Evolutionary conservation across 2,888 invertebrate genomes (phyloP), one percentile per base, ranked within the genome.

Genomic region (Nudaria mundana): DNA sequence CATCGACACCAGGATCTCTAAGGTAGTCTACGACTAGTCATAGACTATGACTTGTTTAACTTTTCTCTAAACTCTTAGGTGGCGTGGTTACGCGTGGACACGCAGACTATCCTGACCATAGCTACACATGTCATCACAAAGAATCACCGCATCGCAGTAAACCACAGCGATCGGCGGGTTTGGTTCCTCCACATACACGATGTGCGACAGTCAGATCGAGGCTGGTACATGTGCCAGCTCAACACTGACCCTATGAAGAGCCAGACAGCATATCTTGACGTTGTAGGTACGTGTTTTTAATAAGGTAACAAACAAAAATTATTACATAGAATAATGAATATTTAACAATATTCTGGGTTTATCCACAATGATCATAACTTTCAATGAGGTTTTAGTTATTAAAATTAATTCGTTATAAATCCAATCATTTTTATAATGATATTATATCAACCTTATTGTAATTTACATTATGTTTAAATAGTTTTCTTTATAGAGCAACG

Each of bases 211-310:
- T 91, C 93, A 0, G 97, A 97, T 83, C 91, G 94, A 10, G 95
- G 97, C 47, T 96, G 95, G 93, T 97, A 97, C 86, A 96, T 96
- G 96, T 97, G 97, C 76, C 96, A 97, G 89, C 95, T 97, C 56
- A 97, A 97, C 81, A 97, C 96, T 0, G 95, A 96, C 81, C 97
- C 97, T 0, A 97, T 97, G 97, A 96, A 96, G 76, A 95, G 94
- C 73, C 96, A 97, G 85, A 93, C 94, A 40, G 96, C 96, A 10
- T 95, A 94, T 76, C 87, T 97, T 58, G 94, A 96, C 73, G 96
- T 97, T 49, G 96, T 96, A 33, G 96, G 97, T 97, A 81, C 90
- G 94, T 37, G n/a, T n/a, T n/a, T n/a, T n/a, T n/a, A n/a, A n/a
- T n/a, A n/a, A n/a, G n/a, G n/a, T n/a, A n/a, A n/a, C n/a, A n/a